These are phyloP conservation scores for Schlechtendalia chinensis DNA, from an alignment of 1,140 invertebrate species.

Conservation along the genomic window DNA sequence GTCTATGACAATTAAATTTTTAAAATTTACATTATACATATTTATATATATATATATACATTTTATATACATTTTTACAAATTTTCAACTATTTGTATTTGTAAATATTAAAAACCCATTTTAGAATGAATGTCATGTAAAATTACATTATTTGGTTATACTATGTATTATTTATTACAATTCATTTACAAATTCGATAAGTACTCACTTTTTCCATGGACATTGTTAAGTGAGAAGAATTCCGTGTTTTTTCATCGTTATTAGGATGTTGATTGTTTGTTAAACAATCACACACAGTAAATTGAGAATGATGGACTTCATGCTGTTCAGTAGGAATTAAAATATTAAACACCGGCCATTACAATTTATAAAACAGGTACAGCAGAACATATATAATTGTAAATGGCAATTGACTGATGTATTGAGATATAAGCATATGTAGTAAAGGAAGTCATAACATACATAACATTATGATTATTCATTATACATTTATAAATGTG, in stretches of 20 bases:
- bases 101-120: no score
- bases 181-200: no score
- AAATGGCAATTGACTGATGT: no score
- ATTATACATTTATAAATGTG: no score
- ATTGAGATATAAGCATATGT: no score
- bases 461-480: no score
- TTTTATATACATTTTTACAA: neutral
- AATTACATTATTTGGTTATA: no score
- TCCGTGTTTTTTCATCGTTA: no score
- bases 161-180: no score
- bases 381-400: neutral
- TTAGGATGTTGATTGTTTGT: neutral
- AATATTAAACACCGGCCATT: conserved; percentile 42
- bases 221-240: neutral
- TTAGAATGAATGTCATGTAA: no score
- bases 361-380: neutral
- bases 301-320: conserved; percentile 4
- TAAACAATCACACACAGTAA: conserved; percentile 21
- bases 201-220: conserved; percentile 41
- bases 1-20: neutral
- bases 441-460: no score
- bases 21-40: neutral
- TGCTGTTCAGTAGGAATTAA: conserved; percentile 40
- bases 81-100: neutral
- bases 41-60: neutral